Conservation (phyloP, 2,113 vertebrate species). For the Cyanistes caeruleus region DNA sequence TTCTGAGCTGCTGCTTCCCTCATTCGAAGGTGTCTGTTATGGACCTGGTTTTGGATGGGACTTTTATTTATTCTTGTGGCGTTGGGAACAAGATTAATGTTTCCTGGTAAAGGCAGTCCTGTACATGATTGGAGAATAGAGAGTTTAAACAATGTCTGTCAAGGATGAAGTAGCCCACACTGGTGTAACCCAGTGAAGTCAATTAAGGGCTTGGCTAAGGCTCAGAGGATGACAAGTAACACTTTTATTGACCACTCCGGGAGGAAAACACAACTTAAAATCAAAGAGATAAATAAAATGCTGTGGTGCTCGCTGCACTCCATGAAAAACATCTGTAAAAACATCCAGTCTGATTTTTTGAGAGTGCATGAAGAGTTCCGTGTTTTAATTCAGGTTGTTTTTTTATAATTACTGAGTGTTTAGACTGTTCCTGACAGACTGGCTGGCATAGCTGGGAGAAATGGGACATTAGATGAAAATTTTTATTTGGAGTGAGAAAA, state of each 20-base stretch:
- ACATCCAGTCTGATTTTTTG: background rate
- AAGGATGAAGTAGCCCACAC: background rate
- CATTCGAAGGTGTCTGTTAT: rapidly evolving
- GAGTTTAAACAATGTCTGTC: background rate
- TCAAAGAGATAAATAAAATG: background rate
- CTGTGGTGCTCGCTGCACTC: background rate
- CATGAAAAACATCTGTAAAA: background rate
- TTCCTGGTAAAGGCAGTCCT: background rate
- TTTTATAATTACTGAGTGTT: background rate
- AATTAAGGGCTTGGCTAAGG: background rate
- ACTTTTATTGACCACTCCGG: background rate
- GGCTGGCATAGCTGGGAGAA: background rate
- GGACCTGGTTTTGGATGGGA: background rate
- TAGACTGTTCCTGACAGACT: background rate
- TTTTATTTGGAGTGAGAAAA: background rate
- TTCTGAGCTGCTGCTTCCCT: background rate
- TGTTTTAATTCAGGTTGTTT: background rate
- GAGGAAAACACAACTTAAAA: background rate
- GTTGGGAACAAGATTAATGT: background rate
- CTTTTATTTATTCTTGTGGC: background rate
- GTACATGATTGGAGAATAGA: background rate
- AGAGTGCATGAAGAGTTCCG: background rate
- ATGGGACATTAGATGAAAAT: background rate
- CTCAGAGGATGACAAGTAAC: background rate
- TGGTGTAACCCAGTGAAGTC: background rate